phyloP scores from a whole-genome alignment of 2,797 vertebrate species.

The Mormyrus hasselquistii region DNA sequence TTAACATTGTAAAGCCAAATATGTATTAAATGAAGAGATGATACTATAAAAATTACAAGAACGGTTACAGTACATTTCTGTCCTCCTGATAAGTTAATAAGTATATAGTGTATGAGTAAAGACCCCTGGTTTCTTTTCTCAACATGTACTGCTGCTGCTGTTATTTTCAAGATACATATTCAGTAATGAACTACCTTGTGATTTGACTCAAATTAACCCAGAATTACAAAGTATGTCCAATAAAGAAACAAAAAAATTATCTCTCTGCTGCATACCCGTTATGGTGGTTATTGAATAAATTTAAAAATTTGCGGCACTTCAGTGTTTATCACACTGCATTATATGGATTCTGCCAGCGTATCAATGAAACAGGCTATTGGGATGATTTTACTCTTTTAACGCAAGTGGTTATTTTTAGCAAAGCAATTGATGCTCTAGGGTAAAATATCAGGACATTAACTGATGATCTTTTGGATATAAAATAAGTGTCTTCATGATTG shows the following conservation, averaged over 20 bases:
- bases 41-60: neutral
- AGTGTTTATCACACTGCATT: neutral
- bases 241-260: neutral
- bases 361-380: neutral
- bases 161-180: neutral
- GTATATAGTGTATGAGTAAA: neutral
- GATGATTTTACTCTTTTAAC: neutral
- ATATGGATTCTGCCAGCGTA: neutral
- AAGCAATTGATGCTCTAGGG: neutral
- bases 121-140: neutral
- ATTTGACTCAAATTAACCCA: neutral
- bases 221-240: neutral
- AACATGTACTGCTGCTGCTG: neutral
- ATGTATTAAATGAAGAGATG: neutral
- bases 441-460: conserved; percentile 4
- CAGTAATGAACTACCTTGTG: neutral
- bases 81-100: neutral
- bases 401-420: conserved; percentile 1
- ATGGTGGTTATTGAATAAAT: neutral
- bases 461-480: neutral
- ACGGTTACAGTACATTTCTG: neutral
- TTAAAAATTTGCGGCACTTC: neutral
- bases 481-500: neutral
- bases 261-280: neutral
- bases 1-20: neutral